phyloP scores from a whole-genome alignment of 1,140 invertebrate genomes.

The Archivesica marissinica region DNA sequence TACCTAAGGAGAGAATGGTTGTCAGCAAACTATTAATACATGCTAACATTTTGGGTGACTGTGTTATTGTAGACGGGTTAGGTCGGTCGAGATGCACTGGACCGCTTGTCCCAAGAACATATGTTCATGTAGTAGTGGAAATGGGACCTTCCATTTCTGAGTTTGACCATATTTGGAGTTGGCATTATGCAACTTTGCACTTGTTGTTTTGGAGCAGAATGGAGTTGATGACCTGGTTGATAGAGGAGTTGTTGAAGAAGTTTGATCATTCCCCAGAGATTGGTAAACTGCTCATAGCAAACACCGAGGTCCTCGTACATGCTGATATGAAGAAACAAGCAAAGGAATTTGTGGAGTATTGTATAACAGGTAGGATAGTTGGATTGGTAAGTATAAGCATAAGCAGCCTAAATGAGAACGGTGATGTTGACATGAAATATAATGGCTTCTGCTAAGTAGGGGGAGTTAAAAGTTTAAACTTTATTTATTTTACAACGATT shows the following conservation, averaged over 20 bases:
- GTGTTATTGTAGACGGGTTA: neutral
- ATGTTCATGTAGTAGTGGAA: neutral
- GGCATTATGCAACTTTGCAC: neutral
- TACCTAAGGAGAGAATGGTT: neutral
- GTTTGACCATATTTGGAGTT: neutral
- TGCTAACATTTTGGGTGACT: neutral
- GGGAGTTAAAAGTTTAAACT: no score
- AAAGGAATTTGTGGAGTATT: conserved; percentile 76
- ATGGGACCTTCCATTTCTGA: neutral
- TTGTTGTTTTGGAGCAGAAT: conserved; percentile 60
- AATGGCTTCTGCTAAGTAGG: no score
- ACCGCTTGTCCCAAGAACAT: neutral
- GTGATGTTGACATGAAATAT: no score
- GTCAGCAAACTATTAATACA: neutral
- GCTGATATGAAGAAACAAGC: conserved; percentile 61
- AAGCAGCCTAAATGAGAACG: no score
- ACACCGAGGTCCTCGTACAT: conserved; percentile 74
- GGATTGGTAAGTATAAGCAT: no score
- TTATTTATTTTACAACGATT: no score
- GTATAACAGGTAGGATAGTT: conserved; percentile 72
- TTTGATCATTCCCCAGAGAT: conserved; percentile 74
- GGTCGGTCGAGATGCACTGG: neutral
- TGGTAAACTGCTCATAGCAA: conserved; percentile 68
- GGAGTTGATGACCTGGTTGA: conserved; percentile 63
- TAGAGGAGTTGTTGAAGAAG: conserved; percentile 69